phyloP scores from a whole-genome alignment of 2,888 invertebrate genomes.

The Caenorhabditis zanzibari region DNA sequence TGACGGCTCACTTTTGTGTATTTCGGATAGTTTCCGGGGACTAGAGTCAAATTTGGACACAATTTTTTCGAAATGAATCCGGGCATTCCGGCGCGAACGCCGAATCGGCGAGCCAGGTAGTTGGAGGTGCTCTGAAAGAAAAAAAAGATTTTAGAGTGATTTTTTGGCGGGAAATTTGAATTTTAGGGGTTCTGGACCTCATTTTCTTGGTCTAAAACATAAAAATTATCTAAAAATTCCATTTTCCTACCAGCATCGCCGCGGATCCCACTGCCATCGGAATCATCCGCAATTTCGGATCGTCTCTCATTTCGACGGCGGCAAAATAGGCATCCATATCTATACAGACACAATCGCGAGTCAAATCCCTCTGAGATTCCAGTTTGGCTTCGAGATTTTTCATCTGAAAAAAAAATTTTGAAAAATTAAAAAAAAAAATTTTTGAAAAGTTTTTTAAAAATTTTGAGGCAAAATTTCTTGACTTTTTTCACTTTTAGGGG shows the following conservation, averaged over 20 bases:
- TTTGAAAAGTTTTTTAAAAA: neutral
- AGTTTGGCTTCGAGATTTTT: conserved; percentile 84
- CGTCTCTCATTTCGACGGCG: conserved; percentile 86
- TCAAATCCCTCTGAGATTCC: conserved; percentile 85
- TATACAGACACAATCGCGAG: conserved; percentile 74
- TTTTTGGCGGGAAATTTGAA: neutral
- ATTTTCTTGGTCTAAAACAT: neutral
- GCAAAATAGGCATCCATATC: conserved; percentile 86
- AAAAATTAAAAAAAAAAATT: neutral
- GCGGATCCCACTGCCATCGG: conserved; percentile 87
- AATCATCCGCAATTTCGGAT: conserved; percentile 84
- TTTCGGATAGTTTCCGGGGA: conserved; percentile 85
- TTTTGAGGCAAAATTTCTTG: too few species aligned
- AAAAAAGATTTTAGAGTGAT: neutral
- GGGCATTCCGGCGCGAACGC: conserved; percentile 87
- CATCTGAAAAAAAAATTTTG: conserved; percentile 84
- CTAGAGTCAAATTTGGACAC: conserved; percentile 86
- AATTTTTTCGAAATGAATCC: conserved; percentile 87
- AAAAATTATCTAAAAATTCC: conserved; percentile 29
- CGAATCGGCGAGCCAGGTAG: conserved; percentile 86
- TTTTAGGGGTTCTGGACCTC: too few species aligned
- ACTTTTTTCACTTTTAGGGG: too few species aligned
- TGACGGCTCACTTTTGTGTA: conserved; percentile 85
- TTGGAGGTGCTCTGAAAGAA: conserved; percentile 86
- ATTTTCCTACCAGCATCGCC: conserved; percentile 85